Evolutionary conservation across 2,797 vertebrate species (phyloP).

Genomic region (Trematocara caparti): DNA sequence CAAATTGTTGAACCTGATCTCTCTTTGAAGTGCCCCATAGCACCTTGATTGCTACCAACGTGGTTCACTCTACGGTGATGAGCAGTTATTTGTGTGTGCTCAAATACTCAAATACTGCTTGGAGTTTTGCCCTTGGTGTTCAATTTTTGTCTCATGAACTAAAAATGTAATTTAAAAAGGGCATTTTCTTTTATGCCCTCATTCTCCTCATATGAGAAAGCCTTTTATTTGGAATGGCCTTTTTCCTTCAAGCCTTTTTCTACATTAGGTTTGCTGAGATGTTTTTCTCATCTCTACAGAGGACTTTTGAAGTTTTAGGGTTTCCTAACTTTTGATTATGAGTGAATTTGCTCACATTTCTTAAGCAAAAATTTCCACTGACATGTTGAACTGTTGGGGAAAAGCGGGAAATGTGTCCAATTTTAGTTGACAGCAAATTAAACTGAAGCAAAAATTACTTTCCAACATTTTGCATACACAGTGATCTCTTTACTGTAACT

Average conservation of each 20-base stretch:
- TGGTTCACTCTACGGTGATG: not conserved
- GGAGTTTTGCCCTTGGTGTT: not conserved
- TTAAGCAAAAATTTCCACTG: not conserved
- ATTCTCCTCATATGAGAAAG: not conserved
- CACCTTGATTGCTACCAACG: not conserved
- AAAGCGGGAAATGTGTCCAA: not conserved
- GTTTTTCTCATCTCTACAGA: not conserved
- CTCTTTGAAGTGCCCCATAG: not conserved
- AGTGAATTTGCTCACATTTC: not conserved
- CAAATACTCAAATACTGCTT: not conserved
- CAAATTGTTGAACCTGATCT: not conserved
- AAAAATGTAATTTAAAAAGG: not conserved
- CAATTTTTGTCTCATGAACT: not conserved
- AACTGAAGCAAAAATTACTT: not conserved
- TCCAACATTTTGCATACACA: not conserved
- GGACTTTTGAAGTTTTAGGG: not conserved
- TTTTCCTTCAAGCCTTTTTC: not conserved
- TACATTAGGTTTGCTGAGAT: not conserved
- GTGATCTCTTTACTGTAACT: not conserved
- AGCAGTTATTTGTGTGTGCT: not conserved
- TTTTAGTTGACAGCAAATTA: not conserved
- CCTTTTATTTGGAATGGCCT: not conserved
- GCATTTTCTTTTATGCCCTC: not conserved
- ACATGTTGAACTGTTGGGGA: not conserved
- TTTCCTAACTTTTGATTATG: not conserved